These are phyloP conservation scores for Alca torda DNA, from an alignment of 2,797 vertebrate species.

Conservation along the genomic window DNA sequence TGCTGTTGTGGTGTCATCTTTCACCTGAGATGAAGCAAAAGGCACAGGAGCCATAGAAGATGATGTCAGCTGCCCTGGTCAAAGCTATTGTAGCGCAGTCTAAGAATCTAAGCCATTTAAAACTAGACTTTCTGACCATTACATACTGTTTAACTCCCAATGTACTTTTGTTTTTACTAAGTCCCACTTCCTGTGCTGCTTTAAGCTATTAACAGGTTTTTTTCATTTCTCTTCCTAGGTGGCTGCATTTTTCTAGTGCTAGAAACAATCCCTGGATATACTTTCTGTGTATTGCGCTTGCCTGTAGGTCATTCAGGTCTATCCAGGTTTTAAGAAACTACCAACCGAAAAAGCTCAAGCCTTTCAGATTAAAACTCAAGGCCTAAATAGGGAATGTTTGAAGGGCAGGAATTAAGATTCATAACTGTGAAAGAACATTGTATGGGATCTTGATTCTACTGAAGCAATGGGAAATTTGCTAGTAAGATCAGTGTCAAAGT, in stretches of 20 bases:
- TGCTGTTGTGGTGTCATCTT: background rate
- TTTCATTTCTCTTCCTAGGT: background rate
- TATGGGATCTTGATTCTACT: background rate
- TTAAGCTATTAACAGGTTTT: background rate
- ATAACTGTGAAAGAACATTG: background rate
- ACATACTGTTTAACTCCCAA: background rate
- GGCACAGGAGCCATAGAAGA: background rate
- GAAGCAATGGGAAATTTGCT: background rate
- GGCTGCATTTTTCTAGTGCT: background rate
- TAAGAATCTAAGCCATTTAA: background rate
- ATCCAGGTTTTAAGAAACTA: background rate
- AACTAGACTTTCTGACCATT: background rate
- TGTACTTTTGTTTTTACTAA: background rate
- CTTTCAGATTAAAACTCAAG: background rate
- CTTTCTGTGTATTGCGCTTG: background rate
- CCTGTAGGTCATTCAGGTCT: background rate
- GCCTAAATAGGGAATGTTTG: background rate
- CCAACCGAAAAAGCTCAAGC: background rate
- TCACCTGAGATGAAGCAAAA: background rate
- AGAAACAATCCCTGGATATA: background rate
- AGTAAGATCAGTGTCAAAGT: background rate
- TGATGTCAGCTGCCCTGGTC: background rate
- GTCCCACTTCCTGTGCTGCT: background rate
- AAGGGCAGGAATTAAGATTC: background rate
- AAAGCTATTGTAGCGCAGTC: background rate